Base-by-base conservation (phyloP, 2,113 vertebrate genomes). In the Syngnathoides biaculeatus region DNA sequence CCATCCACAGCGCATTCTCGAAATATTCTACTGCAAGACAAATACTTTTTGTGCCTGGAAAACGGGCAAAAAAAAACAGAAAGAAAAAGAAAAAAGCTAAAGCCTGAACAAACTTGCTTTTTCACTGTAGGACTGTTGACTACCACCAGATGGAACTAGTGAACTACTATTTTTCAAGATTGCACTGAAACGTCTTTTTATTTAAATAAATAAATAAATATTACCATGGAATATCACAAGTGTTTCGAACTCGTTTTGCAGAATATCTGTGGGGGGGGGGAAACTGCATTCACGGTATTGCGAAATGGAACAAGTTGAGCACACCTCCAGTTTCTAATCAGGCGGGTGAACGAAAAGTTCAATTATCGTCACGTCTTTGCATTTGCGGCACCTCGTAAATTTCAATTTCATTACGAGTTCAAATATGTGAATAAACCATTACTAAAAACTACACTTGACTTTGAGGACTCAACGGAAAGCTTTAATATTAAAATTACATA, bases 121-220 rank as follows among this genome's bases (percentile, higher is more conserved):
- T 26, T 13, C 1, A 22, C 22, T 55, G 61, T 22, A 69, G 35
- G 20, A 20, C 40, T 5, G 6, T 12, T 38, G 39, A 0, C 27
- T n/a, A 4, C 87, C 89, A 80, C 56, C 73, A 90, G 89, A 79
- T 80, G 26, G 83, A 81, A 75, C 80, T 59, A 15, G 60, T 43
- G 81, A 82, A 80, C 79, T 63, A 69, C 19, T 24, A 61, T 20
- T 30, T 64, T 11, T 27, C 7, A 35, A n/a, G n/a, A n/a, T n/a
- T n/a, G n/a, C n/a, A n/a, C n/a, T n/a, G n/a, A n/a, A n/a, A n/a
- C n/a, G n/a, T n/a, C n/a, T n/a, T n/a, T n/a, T n/a, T n/a, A 9
- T 50, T 6, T n/a, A 55, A 24, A 13, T 11, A n/a, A 1, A 26
- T 1, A 14, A 55, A 0, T 13, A 13, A 13, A 26, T 4, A 13